phyloP scores from a whole-genome alignment of 2,797 vertebrate species.

The Peromyscus aztecus region DNA sequence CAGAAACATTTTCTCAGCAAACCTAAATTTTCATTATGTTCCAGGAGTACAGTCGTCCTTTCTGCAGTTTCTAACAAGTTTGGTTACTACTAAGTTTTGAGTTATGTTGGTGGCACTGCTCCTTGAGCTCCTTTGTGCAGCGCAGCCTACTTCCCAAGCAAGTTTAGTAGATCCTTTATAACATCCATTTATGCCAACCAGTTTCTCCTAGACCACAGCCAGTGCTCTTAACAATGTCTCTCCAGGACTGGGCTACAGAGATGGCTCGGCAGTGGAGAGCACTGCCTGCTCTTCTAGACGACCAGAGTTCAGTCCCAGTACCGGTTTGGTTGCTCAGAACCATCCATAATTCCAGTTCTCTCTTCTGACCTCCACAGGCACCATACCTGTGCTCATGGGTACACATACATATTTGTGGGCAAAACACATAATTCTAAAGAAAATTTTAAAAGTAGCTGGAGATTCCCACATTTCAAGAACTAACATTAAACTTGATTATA shows the following conservation, averaged over 20 bases:
- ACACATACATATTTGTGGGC: not conserved
- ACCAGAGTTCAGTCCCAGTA: not conserved
- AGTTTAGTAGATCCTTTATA: not conserved
- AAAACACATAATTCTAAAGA: not conserved
- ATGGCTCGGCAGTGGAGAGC: not conserved
- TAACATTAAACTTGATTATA: not conserved
- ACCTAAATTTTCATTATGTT: not conserved
- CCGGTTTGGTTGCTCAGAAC: not conserved
- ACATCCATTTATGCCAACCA: not conserved
- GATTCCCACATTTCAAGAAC: constrained; percentile 2
- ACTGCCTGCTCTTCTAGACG: not conserved
- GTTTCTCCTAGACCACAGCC: not conserved
- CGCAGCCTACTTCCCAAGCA: not conserved
- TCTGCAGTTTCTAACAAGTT: not conserved
- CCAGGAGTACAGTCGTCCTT: not conserved
- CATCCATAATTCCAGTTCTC: not conserved
- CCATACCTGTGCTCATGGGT: not conserved
- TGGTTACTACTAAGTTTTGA: not conserved
- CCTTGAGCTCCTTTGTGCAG: not conserved
- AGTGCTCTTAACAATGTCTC: not conserved
- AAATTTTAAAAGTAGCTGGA: not conserved
- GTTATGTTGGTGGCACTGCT: not conserved
- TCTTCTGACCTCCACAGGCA: not conserved
- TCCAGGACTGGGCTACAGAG: not conserved
- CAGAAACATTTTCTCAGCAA: not conserved